Evolutionary conservation across 2,888 invertebrate species (phyloP), one percentile per base, ranked within the genome.

Genomic region (Nemotelus nigrinus): DNA sequence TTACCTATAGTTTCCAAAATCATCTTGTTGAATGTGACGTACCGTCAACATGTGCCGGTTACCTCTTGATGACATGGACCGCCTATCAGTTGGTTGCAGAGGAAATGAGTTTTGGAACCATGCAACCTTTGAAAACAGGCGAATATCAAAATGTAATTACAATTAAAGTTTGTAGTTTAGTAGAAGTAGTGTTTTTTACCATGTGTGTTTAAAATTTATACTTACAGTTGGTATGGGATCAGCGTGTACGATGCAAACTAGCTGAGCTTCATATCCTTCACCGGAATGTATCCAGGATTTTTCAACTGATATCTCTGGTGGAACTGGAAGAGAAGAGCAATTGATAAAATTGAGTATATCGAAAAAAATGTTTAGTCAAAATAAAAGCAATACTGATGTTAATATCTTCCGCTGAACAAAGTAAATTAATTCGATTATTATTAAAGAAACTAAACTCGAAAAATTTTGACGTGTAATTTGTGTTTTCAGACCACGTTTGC

Each of bases 31-130:
- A 53, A 93, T 92, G 82, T 92, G 91, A 55, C 90, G 89, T 72
- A 93, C 90, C 79, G 88, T 88, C 48, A 93, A 87, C 3, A 91
- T 91, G 86, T 93, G 92, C 82, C 92, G 92, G 88, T 91, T 91
- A 64, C 91, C 92, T 50, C 92, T 86, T 3, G 90, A 90, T n/a
- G 92, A 91, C 91, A 93, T 92, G 25, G 90, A 89, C 78, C 92
- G 89, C 6, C 92, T 88, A 81, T 92, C 92, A n/a, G 92, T 91
- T 25, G 91, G 89, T 81, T 90, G 90, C 82, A 93, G 86, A 0
- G 90, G 90, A 82, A 92, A 91, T 79, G 92, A 92, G 84, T 93
- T 92, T 83, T 92, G 92, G 85, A 91, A 92, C 93, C 93, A 93
- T 10, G 91, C 89, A 68, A 92, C 91, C 91, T 92, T 7, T 41